These are phyloP conservation scores for Chiloscyllium plagiosum DNA, from an alignment of 2,113 vertebrate species.

Conservation along the genomic window DNA sequence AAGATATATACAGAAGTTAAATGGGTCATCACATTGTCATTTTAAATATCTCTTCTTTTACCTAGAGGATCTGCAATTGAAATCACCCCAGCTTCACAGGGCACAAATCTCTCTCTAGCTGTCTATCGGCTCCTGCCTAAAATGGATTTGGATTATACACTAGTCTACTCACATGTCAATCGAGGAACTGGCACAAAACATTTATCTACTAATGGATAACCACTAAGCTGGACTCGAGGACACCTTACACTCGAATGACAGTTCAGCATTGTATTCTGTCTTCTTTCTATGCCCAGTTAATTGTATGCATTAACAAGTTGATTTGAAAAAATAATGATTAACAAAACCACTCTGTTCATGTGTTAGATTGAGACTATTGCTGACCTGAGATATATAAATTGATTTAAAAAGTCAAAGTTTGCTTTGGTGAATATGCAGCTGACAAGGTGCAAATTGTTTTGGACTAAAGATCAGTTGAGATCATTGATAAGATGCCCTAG, in stretches of 20 bases:
- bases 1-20: background rate
- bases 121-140: background rate
- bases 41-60: background rate
- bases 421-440: background rate
- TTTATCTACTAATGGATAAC: background rate
- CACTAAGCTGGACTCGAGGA: background rate
- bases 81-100: background rate
- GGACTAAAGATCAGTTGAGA: slow-evolving; percentile 5
- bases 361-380: too few relatives aligned
- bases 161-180: background rate
- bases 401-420: background rate
- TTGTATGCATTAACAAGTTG: background rate
- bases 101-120: background rate
- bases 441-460: background rate
- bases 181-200: background rate
- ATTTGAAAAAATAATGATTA: background rate
- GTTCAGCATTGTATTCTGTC: background rate
- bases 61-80: background rate
- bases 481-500: background rate
- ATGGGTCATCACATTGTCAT: background rate
- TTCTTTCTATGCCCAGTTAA: background rate
- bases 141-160: background rate
- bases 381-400: background rate
- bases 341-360: background rate
- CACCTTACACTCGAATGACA: background rate